Conservation (phyloP, 2,113 vertebrate genomes). For the Nymphicus hollandicus region DNA sequence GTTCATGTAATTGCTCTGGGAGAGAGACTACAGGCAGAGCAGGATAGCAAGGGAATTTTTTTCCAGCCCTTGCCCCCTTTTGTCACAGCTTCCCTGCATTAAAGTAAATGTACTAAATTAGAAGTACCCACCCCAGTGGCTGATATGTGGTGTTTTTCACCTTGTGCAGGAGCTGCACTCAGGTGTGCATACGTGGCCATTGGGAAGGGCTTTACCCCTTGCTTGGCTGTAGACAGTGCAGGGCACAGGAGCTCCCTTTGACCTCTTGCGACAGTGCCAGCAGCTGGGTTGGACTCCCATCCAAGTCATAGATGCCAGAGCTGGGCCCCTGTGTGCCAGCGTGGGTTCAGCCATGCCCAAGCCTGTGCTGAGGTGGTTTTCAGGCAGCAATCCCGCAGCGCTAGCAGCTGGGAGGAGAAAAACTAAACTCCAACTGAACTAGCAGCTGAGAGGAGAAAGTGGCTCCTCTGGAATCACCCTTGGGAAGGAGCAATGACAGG, state of each 20-base stretch:
- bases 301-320: not conserved
- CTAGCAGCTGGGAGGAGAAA: not conserved
- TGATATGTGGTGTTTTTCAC: not conserved
- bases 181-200: not conserved
- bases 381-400: not conserved
- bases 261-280: not conserved
- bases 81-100: not conserved
- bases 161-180: not conserved
- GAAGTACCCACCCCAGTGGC: not conserved
- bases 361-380: not conserved
- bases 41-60: fast-evolving
- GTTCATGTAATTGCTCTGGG: too few relatives aligned
- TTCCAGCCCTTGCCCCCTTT: not conserved
- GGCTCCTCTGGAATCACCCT: not conserved
- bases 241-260: fast-evolving
- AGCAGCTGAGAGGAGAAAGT: not conserved
- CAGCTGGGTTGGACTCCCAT: not conserved
- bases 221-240: not conserved
- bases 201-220: not conserved
- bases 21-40: not conserved
- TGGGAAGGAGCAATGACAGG: fast-evolving
- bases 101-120: not conserved
- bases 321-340: not conserved
- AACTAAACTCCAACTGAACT: not conserved
- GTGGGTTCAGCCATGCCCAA: not conserved